Conservation (phyloP, 2,113 vertebrate species). For the Ifrita kowaldi region DNA sequence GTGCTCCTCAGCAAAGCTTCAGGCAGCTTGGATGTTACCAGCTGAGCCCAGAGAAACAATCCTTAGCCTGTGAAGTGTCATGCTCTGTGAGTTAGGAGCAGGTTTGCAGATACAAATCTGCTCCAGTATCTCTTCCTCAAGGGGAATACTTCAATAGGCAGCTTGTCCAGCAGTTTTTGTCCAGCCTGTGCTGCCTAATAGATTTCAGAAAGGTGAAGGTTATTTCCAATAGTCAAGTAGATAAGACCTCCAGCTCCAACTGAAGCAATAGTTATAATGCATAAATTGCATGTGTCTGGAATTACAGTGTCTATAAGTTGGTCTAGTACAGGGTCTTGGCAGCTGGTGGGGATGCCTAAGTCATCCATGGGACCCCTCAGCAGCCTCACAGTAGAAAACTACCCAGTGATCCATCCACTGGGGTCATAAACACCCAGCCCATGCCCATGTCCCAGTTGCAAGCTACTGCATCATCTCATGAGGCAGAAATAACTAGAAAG, state of each 20-base stretch:
- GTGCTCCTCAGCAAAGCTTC: background rate
- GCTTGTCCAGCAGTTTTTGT: background rate
- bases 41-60: background rate
- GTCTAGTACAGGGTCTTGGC: background rate
- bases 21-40: background rate
- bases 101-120: background rate
- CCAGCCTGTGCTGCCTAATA: background rate
- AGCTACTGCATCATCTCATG: background rate
- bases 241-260: background rate
- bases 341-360: background rate
- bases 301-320: background rate
- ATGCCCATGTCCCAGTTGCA: background rate
- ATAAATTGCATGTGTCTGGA: background rate
- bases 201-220: background rate
- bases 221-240: background rate
- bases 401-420: fast-evolving
- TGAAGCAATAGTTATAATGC: background rate
- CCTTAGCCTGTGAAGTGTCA: background rate
- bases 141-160: background rate
- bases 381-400: background rate
- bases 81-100: background rate
- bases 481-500: background rate
- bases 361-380: background rate
- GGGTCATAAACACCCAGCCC: background rate
- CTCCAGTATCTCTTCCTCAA: background rate